A percentile compares a stretch with the other conserved stretches of the same genome.
Evolutionary conservation across 2,797 vertebrate species (phyloP).

Genomic region (Semotilus atromaculatus): DNA sequence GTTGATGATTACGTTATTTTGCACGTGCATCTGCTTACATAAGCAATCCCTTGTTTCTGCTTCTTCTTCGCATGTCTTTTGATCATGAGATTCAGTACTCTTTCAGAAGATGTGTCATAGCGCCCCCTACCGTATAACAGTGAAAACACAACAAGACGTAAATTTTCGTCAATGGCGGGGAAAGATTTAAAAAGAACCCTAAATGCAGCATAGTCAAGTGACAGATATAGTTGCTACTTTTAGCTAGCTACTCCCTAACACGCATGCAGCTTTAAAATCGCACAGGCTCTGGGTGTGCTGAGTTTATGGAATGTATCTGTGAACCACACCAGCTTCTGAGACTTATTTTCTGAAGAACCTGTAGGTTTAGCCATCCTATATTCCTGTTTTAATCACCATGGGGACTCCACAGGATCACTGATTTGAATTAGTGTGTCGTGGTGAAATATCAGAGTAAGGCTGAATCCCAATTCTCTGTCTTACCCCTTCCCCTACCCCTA

Average conservation of each 20-base stretch:
- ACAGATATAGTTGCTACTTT: background rate
- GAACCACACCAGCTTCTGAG: conserved; percentile 12
- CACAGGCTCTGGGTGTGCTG: conserved; percentile 8
- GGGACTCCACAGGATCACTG: conserved; percentile 1
- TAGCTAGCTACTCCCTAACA: background rate
- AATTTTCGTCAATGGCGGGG: too few relatives aligned
- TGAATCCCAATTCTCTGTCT: too few relatives aligned
- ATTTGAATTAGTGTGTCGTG: background rate
- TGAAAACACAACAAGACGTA: too few relatives aligned
- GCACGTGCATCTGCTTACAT: too few relatives aligned
- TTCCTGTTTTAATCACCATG: background rate
- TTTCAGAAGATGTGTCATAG: too few relatives aligned
- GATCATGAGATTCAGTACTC: too few relatives aligned
- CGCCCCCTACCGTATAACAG: too few relatives aligned
- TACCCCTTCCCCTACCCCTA: too few relatives aligned
- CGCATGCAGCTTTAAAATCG: background rate
- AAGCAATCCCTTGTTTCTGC: too few relatives aligned
- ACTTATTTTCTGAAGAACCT: background rate
- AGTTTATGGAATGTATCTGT: conserved; percentile 4
- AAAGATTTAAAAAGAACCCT: background rate
- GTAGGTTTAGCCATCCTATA: background rate
- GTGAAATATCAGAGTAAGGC: background rate
- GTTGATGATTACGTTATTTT: too few relatives aligned
- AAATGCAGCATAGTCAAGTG: background rate
- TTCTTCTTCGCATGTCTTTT: too few relatives aligned